Evolutionary conservation across 35 echinoderm and acorn worm species (phyloP), one percentile per base, ranked within the genome.

Genomic region (Apostichopus californicus): DNA sequence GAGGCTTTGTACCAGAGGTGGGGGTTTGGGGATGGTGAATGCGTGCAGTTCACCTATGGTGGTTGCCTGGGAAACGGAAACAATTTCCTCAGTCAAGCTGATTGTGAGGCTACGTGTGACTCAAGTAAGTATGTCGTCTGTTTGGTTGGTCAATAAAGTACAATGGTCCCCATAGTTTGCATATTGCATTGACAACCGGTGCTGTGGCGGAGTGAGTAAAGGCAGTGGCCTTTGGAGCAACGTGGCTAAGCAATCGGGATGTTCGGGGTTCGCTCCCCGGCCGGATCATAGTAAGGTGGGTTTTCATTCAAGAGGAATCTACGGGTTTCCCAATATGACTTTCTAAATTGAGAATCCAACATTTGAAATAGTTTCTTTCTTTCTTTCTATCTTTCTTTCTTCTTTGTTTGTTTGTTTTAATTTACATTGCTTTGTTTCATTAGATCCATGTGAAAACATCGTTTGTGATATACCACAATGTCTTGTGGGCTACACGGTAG

Each of bases 21-120:
- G 86, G 56, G 87, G 5, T 93, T 86, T 75, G 34, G 26, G n/a
- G 77, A 77, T 18, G 77, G 72, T 5, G 63, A 55, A 20, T 93
- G 92, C 34, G 78, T 78, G 26, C 18, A 73, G 61, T 93, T 93
- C 25, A 88, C 8, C 15, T 93, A 93, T 81, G 92, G 92, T 81
- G 92, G 92, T 63, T 93, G 92, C 77, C 71, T 65, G 11, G 92
- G 92, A 17, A 93, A 93, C 18, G 77, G 17, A 22, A 93, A 93
- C 70, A 93, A 87, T 21, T 93, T 93, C 72, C 13, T 21, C 9
- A 54, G 53, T 17, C 55, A 54, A 15, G 9, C 73, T 55, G 57
- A 65, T 8, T 93, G 92, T 26, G 34, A 61, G 7, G 24, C 58
- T 17, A 21, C 14, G 61, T 89, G 86, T 73, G 86, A 66, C 54